These are phyloP conservation scores for Anagrus nilaparvatae DNA, from an alignment of 1,140 invertebrate species.

Conservation along the genomic window DNA sequence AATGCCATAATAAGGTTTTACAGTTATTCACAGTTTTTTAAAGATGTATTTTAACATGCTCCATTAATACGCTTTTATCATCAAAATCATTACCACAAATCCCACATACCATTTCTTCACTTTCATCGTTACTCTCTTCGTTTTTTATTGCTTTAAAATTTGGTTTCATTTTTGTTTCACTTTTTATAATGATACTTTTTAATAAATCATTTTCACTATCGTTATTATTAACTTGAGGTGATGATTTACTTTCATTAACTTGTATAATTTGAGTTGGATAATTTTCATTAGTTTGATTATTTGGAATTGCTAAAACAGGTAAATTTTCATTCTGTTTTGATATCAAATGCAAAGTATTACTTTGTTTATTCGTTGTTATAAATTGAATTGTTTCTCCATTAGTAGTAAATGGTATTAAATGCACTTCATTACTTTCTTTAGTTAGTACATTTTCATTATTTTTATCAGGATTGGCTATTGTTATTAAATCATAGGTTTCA, in stretches of 20 bases:
- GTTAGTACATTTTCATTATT: neutral
- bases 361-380: constrained; percentile 18
- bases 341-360: constrained; percentile 29
- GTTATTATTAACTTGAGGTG: neutral
- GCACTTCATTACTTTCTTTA: too few relatives aligned
- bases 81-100: constrained; percentile 37
- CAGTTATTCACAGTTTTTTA: constrained; percentile 20
- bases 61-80: constrained; percentile 34
- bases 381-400: constrained; percentile 11
- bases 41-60: constrained; percentile 39
- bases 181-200: neutral
- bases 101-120: constrained; percentile 28
- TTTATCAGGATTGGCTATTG: constrained; percentile 9
- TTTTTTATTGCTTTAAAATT: constrained; percentile 13
- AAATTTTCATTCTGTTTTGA: constrained; percentile 31
- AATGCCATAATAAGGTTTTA: too few relatives aligned
- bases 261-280: constrained; percentile 32
- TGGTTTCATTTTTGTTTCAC: too few relatives aligned
- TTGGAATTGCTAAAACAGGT: constrained; percentile 30
- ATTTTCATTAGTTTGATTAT: constrained; percentile 27
- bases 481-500: constrained; percentile 9
- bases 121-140: constrained; percentile 23
- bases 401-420: constrained; percentile 12
- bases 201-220: constrained; percentile 2
- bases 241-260: constrained; percentile 14